Evolutionary conservation across 2,113 vertebrate species (phyloP).

Genomic region (Oxyruncus cristatus): DNA sequence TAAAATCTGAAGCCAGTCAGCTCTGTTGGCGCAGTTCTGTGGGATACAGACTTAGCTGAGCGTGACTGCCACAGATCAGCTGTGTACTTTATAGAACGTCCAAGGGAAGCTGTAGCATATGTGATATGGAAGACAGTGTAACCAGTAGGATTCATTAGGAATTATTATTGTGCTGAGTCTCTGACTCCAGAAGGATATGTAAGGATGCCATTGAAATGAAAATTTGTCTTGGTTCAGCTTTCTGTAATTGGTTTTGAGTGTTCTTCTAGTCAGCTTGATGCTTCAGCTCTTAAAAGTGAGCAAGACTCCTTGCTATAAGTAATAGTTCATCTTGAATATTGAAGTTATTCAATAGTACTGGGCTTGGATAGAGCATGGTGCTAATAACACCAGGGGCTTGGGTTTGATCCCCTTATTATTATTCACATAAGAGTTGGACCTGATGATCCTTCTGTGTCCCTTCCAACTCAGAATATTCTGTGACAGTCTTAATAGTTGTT

Average conservation of each 20-base stretch:
- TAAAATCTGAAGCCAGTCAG: not conserved
- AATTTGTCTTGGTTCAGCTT: not conserved
- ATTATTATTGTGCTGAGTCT: not conserved
- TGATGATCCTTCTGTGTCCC: not conserved
- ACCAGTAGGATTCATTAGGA: not conserved
- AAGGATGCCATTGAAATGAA: not conserved
- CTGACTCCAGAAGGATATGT: not conserved
- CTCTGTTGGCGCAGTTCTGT: not conserved
- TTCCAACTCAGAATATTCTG: not conserved
- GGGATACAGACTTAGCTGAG: not conserved
- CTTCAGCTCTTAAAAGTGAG: not conserved
- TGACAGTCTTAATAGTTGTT: not conserved
- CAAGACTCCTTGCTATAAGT: not conserved
- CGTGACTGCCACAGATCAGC: rapidly evolving
- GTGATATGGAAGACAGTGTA: not conserved
- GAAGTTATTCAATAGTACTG: not conserved
- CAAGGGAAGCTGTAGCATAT: not conserved
- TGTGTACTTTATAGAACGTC: not conserved
- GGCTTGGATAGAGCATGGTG: not conserved
- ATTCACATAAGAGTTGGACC: not conserved
- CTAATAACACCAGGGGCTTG: not conserved
- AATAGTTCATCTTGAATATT: not conserved
- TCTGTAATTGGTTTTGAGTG: not conserved
- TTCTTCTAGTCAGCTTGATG: not conserved
- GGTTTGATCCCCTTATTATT: not conserved